A percentile compares a stretch with the other conserved stretches of the same genome.
Conservation (phyloP, 2,888 invertebrate genomes). For the Himalopsyche anomala region DNA sequence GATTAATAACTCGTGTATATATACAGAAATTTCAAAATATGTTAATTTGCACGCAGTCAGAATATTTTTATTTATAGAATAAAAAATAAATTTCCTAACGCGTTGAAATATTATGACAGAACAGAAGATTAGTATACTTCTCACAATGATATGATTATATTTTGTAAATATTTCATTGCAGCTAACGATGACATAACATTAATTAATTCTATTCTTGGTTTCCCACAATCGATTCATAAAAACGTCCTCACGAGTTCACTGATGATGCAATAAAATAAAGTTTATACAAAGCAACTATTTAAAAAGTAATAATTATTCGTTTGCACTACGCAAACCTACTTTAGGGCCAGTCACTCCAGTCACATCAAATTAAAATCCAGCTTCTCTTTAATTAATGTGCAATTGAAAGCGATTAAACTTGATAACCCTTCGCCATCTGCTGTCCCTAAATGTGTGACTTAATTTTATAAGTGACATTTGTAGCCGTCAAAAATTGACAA, state of each 20-base stretch:
- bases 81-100: no score
- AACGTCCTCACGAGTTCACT: neutral
- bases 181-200: neutral
- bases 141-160: no score
- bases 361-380: slow-evolving; percentile 22
- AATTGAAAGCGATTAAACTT: slow-evolving; percentile 18
- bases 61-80: no score
- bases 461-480: neutral
- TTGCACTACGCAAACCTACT: slow-evolving; percentile 27
- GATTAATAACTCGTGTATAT: no score
- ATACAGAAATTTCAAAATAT: no score
- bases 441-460: slow-evolving; percentile 1
- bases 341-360: slow-evolving; percentile 35
- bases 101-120: no score
- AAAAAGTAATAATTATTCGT: slow-evolving; percentile 9
- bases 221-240: slow-evolving; percentile 23
- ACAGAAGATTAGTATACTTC: no score
- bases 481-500: neutral
- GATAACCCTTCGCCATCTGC: neutral
- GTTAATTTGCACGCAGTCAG: no score
- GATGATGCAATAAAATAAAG: neutral
- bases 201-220: neutral
- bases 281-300: neutral
- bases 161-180: no score
- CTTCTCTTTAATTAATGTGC: slow-evolving; percentile 16